Evolutionary conservation across 2,797 vertebrate species (phyloP).

Genomic region (Acanthurus tractus): DNA sequence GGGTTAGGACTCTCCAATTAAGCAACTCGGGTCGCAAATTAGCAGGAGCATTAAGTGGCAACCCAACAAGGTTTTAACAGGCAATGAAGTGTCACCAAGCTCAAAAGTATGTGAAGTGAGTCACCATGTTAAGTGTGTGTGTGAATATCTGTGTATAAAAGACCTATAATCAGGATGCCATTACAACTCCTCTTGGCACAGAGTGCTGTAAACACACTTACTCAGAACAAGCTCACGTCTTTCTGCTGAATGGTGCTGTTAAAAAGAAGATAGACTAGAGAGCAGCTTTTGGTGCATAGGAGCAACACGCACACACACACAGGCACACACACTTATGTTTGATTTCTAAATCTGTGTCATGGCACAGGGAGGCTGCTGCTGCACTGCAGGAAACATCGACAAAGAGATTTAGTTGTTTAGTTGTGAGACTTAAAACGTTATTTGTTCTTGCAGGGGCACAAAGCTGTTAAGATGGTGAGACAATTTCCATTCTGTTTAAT

Average conservation of each 20-base stretch:
- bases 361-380: slow-evolving; percentile 26
- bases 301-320: slow-evolving; percentile 16
- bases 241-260: not conserved
- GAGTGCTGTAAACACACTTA: slow-evolving; percentile 46
- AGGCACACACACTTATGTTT: slow-evolving; percentile 1
- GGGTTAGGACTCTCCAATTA: slow-evolving; percentile 18
- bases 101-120: slow-evolving; percentile 36
- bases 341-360: slow-evolving; percentile 50
- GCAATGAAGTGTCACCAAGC: slow-evolving; percentile 27
- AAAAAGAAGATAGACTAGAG: slow-evolving; percentile 29
- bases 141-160: slow-evolving; percentile 29
- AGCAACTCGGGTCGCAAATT: slow-evolving; percentile 4
- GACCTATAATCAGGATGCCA: slow-evolving; percentile 44
- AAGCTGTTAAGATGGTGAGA: slow-evolving; percentile 22
- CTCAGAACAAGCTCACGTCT: slow-evolving; percentile 3
- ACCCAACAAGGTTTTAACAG: slow-evolving; percentile 29
- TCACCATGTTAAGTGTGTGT: slow-evolving; percentile 36
- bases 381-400: slow-evolving; percentile 37
- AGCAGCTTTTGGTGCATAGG: slow-evolving; percentile 38
- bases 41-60: slow-evolving; percentile 31
- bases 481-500: slow-evolving; percentile 8
- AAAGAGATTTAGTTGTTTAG: slow-evolving; percentile 6
- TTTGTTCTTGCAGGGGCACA: slow-evolving; percentile 4
- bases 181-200: slow-evolving; percentile 21
- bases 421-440: slow-evolving; percentile 11